Conservation (phyloP, 2,888 invertebrate species). For the Sipunculus nudus region DNA sequence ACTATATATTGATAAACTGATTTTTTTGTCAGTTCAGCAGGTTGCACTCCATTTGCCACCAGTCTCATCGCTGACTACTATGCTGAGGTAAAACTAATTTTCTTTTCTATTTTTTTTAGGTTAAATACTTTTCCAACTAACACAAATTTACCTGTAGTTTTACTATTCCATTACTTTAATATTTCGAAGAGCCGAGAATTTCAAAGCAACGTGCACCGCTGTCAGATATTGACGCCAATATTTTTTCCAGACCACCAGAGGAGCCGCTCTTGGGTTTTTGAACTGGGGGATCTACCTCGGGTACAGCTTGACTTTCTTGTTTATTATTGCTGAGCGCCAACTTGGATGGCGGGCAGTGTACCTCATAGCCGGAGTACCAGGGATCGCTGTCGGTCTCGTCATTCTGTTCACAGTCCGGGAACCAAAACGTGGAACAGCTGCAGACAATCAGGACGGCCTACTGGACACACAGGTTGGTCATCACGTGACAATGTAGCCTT, state of each 20-base stretch:
- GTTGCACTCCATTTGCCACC: constrained; percentile 63
- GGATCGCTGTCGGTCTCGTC: constrained; percentile 58
- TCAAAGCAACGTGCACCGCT: too few relatives aligned
- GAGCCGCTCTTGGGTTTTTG: constrained; percentile 89
- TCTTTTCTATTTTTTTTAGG: too few relatives aligned
- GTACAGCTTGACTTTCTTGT: constrained; percentile 84
- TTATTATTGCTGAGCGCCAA: constrained; percentile 19
- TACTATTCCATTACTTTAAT: too few relatives aligned
- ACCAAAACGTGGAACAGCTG: constrained; percentile 46
- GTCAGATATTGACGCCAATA: too few relatives aligned
- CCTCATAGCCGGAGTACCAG: constrained; percentile 65
- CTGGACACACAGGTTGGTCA: too few relatives aligned
- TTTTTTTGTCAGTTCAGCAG: constrained; percentile 66
- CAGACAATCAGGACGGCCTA: too few relatives aligned
- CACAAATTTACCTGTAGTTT: too few relatives aligned
- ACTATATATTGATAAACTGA: too few relatives aligned
- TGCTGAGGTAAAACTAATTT: constrained; percentile 56
- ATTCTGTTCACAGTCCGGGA: constrained; percentile 63
- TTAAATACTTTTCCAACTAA: too few relatives aligned
- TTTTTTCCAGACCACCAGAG: constrained; percentile 69
- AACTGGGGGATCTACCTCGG: constrained; percentile 97
- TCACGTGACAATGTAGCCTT: too few relatives aligned
- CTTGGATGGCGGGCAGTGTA: constrained; percentile 67
- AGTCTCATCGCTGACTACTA: constrained; percentile 60
- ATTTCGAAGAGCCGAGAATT: too few relatives aligned